Evolutionary conservation across 2,888 invertebrate genomes (phyloP).

Genomic region (Eristalis arbustorum): DNA sequence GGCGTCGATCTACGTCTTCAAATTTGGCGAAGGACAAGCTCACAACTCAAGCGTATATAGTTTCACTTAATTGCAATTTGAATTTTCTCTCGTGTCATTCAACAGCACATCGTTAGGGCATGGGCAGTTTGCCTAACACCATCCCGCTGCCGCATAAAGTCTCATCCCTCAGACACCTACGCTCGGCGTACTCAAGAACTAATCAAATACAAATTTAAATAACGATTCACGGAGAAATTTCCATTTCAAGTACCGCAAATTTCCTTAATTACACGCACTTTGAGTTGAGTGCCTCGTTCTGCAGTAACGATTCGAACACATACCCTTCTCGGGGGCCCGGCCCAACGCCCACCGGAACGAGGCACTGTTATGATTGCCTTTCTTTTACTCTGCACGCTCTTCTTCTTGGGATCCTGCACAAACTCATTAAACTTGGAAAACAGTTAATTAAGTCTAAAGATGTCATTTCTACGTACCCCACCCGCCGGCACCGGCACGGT

Average conservation of each 20-base stretch:
- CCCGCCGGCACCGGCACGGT: no score
- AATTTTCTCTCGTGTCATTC: background rate
- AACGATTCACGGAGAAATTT: slow-evolving; percentile 24
- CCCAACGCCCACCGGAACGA: background rate
- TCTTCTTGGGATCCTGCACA: slow-evolving; percentile 21
- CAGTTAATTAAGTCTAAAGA: slow-evolving; percentile 60
- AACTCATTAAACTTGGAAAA: slow-evolving; percentile 54
- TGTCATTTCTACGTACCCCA: slow-evolving; percentile 39
- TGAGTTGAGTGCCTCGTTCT: slow-evolving; percentile 5
- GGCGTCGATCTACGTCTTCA: no score
- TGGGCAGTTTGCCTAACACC: background rate
- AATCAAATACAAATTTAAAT: slow-evolving; percentile 2
- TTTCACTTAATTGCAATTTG: background rate
- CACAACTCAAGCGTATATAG: background rate
- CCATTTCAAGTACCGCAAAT: slow-evolving; percentile 30
- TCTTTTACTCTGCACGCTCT: background rate
- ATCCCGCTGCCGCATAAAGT: background rate
- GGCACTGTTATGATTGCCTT: slow-evolving; percentile 24
- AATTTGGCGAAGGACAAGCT: background rate
- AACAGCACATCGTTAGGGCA: background rate
- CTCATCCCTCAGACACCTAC: background rate
- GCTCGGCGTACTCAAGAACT: background rate
- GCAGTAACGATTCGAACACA: background rate
- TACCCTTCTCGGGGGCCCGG: background rate
- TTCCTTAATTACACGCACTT: slow-evolving; percentile 43